Evolutionary conservation across 2,797 vertebrate genomes (phyloP), one percentile per base, ranked within the genome.

Genomic region (Chelmon rostratus): DNA sequence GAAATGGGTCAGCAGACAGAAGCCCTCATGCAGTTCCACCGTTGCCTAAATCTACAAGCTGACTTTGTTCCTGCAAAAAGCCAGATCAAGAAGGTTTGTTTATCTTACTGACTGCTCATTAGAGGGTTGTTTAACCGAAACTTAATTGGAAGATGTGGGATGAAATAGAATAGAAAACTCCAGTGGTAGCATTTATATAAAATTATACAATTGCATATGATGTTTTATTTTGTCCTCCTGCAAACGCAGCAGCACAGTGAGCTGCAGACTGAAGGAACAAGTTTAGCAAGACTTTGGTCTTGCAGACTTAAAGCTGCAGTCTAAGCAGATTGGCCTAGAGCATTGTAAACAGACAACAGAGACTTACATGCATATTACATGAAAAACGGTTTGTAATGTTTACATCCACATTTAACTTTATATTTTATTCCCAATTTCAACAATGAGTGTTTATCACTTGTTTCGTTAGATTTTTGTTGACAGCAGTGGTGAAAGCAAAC

Each of bases 1-100:
- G 94, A 96, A 88, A 95, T 97, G 95, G 96, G 96, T 67, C 93
- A 91, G 72, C 95, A 92, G 89, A 94, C 89, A 0, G 95, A 97
- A 76, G 96, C 97, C 40, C 93, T 97, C 62, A 25, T 95, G 81
- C 95, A 95, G 0, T 97, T 96, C 88, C 91, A 96, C 16, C 95
- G 68, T 71, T 97, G 97, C 92, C 96, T 98, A 68, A 93, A 85
- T 31, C 94, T 97, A 59, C 95, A 94, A 78, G 87, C 94, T 15
- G 90, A 95, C 72, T 98, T 96, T 87, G 77, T 86, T 68, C 94
- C 93, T 0, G 96, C 95, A 68, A 93, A 50, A 87, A 95, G 74
- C 66, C 95, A 97, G 85, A 95, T 96, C 84, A 95, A 96, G 66
- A 96, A 96, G 96, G 97, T 97, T 46, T 31, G 90, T 81, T 33